These are phyloP conservation scores for Lampris megalopsis DNA, from an alignment of 2,113 vertebrate species.

Conservation along the genomic window DNA sequence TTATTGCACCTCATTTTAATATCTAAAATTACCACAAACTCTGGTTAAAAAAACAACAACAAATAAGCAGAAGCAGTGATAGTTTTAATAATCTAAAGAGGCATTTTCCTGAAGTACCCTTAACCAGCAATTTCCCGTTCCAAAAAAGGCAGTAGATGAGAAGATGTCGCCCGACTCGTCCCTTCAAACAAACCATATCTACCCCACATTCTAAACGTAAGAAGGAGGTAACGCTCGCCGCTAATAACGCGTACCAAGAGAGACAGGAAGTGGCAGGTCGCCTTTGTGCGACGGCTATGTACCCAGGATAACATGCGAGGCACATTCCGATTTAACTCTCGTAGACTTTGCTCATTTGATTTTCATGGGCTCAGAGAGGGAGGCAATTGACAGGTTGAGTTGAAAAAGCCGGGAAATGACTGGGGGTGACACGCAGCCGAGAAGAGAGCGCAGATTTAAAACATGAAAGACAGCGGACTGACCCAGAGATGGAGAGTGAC, in stretches of 20 bases:
- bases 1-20: no score
- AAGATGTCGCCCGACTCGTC: slow-evolving; percentile 47
- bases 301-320: slow-evolving; percentile 50
- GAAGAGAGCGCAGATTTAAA: slow-evolving; percentile 70
- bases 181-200: slow-evolving; percentile 64
- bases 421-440: slow-evolving; percentile 70
- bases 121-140: slow-evolving; percentile 38
- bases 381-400: slow-evolving; percentile 67
- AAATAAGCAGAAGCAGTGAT: no score
- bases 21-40: no score
- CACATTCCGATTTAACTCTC: slow-evolving; percentile 66
- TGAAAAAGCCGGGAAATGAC: slow-evolving; percentile 59
- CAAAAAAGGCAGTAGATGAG: slow-evolving; percentile 26
- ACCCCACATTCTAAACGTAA: slow-evolving; percentile 50
- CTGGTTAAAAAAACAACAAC: no score
- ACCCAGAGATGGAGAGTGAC: slow-evolving; percentile 67
- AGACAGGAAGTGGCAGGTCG: slow-evolving; percentile 68
- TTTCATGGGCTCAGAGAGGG: slow-evolving; percentile 21
- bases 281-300: slow-evolving; percentile 38
- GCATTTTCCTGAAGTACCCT: background rate
- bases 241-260: slow-evolving; percentile 53
- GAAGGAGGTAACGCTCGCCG: slow-evolving; percentile 35
- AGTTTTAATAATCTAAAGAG: no score
- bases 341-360: slow-evolving; percentile 61
- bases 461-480: slow-evolving; percentile 72